phyloP scores from a whole-genome alignment of 2,113 vertebrate genomes.

The Sialia sialis region DNA sequence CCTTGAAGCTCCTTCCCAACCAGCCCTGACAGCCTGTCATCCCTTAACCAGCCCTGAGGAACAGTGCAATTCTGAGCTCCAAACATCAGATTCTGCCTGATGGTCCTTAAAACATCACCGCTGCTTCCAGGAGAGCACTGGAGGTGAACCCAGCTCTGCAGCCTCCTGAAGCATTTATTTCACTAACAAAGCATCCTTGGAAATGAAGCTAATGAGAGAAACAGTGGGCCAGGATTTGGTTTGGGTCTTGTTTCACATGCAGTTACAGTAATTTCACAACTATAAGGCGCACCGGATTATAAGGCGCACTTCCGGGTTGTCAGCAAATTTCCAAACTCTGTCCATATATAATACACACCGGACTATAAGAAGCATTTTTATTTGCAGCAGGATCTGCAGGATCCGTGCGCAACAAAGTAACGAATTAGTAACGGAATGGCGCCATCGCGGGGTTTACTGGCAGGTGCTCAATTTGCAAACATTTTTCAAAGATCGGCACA shows the following conservation, averaged over 20 bases:
- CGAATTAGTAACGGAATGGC: too few species aligned
- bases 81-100: constrained; percentile 41
- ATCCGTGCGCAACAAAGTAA: too few species aligned
- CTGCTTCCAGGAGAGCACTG: not conserved
- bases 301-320: too few species aligned
- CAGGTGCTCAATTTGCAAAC: too few species aligned
- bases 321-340: too few species aligned
- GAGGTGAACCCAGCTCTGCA: not conserved
- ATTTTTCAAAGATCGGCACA: too few species aligned
- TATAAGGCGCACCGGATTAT: too few species aligned
- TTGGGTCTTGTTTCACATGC: fast-evolving
- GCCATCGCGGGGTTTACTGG: too few species aligned
- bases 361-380: too few species aligned
- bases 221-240: fast-evolving
- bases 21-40: constrained; percentile 68
- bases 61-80: constrained; percentile 47
- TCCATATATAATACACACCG: too few species aligned
- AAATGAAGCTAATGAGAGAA: not conserved
- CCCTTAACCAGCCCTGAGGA: constrained; percentile 44
- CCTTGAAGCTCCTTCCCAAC: constrained; percentile 57
- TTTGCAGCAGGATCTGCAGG: too few species aligned
- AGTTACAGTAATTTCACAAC: too few species aligned
- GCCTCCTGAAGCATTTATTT: not conserved
- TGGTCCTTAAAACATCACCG: constrained; percentile 30
- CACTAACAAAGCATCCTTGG: not conserved